Conservation (phyloP, 2,888 invertebrate species). For the Cheilosia scutellata region DNA sequence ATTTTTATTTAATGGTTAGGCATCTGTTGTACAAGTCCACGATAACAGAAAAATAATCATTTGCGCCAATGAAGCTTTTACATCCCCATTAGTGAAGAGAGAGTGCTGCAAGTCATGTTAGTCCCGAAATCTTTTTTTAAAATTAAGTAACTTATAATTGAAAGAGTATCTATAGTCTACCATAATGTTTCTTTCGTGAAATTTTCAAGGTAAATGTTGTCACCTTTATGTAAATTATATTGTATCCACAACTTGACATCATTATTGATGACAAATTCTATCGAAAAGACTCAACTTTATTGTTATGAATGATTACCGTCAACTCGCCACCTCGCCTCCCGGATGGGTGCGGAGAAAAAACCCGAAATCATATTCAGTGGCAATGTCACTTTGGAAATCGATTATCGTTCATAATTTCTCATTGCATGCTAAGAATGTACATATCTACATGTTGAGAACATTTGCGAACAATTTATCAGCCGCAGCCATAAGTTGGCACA, state of each 20-base stretch:
- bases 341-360: neutral
- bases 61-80: constrained; percentile 13
- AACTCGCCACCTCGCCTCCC: constrained; percentile 15
- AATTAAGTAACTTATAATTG: neutral
- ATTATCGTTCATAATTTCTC: constrained; percentile 53
- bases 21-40: constrained; percentile 31
- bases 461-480: constrained; percentile 1
- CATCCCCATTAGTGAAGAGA: constrained; percentile 48
- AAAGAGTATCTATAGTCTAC: neutral
- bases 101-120: neutral
- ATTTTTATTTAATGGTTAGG: constrained; percentile 5
- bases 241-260: neutral
- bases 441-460: neutral
- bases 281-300: constrained; percentile 19
- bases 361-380: constrained; percentile 28
- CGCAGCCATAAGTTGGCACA: constrained; percentile 26
- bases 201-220: neutral
- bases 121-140: constrained; percentile 34
- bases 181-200: neutral
- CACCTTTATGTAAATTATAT: neutral
- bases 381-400: constrained; percentile 46
- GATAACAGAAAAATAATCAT: constrained; percentile 48
- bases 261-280: neutral
- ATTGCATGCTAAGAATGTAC: neutral
- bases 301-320: constrained; percentile 4